Evolutionary conservation across 2,888 invertebrate genomes (phyloP).

Genomic region (Pantelozetes paolii): DNA sequence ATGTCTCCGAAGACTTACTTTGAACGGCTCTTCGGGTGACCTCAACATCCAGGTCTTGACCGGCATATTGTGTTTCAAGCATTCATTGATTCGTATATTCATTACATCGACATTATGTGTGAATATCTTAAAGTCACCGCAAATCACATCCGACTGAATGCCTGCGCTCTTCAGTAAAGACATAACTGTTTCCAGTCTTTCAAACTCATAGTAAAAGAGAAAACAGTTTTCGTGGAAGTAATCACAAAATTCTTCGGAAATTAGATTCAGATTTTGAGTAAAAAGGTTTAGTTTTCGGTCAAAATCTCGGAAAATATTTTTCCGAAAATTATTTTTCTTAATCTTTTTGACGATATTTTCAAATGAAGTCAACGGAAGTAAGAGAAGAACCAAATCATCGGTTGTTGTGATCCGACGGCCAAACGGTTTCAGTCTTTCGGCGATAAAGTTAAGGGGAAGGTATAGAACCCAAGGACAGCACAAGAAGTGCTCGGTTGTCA

Average conservation of each 20-base stretch:
- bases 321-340: not conserved
- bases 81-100: not conserved
- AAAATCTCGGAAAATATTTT: slow-evolving; percentile 6
- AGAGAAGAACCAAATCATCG: slow-evolving; percentile 18
- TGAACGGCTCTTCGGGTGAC: not conserved
- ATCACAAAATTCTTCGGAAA: slow-evolving; percentile 29
- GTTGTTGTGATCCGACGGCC: no score
- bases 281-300: not conserved
- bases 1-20: slow-evolving; percentile 1
- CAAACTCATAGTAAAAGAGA: slow-evolving; percentile 18
- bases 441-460: not conserved
- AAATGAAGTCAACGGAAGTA: not conserved
- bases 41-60: slow-evolving; percentile 32
- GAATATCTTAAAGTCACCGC: not conserved
- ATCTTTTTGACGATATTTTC: not conserved
- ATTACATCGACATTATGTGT: slow-evolving; percentile 15
- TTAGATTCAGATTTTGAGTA: not conserved
- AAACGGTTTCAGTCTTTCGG: not conserved
- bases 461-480: slow-evolving; percentile 28
- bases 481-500: not conserved
- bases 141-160: not conserved
- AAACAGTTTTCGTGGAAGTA: slow-evolving; percentile 5
- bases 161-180: not conserved
- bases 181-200: slow-evolving; percentile 11
- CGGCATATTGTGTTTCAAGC: not conserved